Base-by-base conservation (phyloP, 2,113 vertebrate species). In the Prietella phreatophila region DNA sequence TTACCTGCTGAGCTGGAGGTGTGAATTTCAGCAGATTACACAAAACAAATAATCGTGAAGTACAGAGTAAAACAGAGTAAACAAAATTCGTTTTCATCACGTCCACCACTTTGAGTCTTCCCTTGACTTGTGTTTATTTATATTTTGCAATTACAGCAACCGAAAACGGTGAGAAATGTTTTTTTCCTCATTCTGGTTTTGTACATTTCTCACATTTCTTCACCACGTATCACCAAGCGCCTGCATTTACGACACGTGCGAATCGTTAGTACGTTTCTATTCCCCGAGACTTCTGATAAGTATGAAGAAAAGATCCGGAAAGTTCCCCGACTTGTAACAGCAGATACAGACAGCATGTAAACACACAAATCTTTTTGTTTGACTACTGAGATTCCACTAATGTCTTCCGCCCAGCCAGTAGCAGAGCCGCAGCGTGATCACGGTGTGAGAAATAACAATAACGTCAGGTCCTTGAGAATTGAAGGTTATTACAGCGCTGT, bases 381-480 rank as follows among this genome's bases (percentile, higher is more conserved):
- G 73, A 42, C 53, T 25, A 10, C 39, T 20, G 14, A 73, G 36
- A 85, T 58, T 55, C 53, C 36, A 50, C n/a, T 69, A 53, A 42
- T 63, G 61, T 84, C 87, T 82, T 30, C n/a, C 27, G 25, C 82
- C 50, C 14, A 65, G 30, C n/a, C 13, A 4, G 3, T 3, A n/a
- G n/a, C 65, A 67, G 13, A 15, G n/a, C 19, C n/a, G 4, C 71
- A 27, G 39, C 82, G 15, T 86, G 39, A 76, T 79, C 65, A 22
- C 14, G 25, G 65, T 65, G 63, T 76, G 60, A 85, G 78, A 60
- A 73, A 80, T 82, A 86, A 88, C 73, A 73, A 19, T 53, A 75
- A 73, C 55, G 30, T 84, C 55, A 65, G 81, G 61, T 88, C 56
- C 69, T 60, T 78, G 50, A 53, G 76, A 86, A 78, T 3, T 25